Base-by-base conservation (phyloP, 2,113 vertebrate genomes). In the Peucedramus taeniatus region DNA sequence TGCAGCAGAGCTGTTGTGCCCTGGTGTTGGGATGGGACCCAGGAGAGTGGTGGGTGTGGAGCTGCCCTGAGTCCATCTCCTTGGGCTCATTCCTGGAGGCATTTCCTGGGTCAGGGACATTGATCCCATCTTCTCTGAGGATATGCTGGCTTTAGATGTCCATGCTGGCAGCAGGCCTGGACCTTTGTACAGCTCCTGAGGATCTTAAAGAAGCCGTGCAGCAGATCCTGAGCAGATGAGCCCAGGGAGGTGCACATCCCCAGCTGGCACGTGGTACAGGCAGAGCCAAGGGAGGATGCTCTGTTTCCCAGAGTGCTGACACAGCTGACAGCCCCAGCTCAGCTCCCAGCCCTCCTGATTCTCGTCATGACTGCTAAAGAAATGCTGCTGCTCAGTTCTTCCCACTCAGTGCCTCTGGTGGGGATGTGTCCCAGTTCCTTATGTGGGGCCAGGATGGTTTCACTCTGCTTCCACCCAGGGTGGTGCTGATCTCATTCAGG, bases 11-110 rank as follows among this genome's bases (percentile, higher is more conserved):
- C 56, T 78, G 57, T 33, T 87, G 77, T 56, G 80, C 39, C 0
- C 0, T 35, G 35, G 26, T 0, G 0, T 1, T 88, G 44, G 59
- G 59, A 63, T 37, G 51, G 47, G 26, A 24, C 18, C 4, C 21
- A 12, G 71, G 31, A 40, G 9, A 49, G n/a, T 2, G 0, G 10
- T 30, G 16, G 19, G 24, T 42, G 33, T 3, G 3, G 39, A 57
- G 69, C 47, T 79, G 65, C 26, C 54, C 19, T 2, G 0, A 42
- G 26, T 82, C 47, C 51, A 18, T 40, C 24, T 31, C 72, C 31
- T 51, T 13, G 11, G n/a, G 33, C 26, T 66, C 12, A 6, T 35
- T 86, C 76, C 81, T 87, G 60, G 60, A 63, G 56, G 64, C 23
- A 24, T 30, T 77, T 7, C 7, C 78, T 66, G 20, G 42, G 28